These are phyloP conservation scores for Dryococelus australis DNA, from an alignment of 2,888 invertebrate genomes.

Conservation along the genomic window DNA sequence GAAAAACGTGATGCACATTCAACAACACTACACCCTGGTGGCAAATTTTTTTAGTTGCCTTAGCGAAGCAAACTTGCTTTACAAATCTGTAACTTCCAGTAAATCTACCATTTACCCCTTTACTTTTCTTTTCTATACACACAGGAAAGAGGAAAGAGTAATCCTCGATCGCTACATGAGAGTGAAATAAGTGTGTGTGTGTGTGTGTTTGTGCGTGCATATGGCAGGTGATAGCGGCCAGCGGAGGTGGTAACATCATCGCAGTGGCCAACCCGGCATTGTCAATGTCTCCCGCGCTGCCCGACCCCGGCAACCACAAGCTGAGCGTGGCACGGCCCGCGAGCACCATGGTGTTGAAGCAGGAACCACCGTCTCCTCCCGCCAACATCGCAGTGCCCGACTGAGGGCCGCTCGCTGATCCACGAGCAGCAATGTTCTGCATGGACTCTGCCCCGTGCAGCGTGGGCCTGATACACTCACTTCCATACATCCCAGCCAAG, in stretches of 20 bases:
- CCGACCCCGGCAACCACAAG: conserved; percentile 26
- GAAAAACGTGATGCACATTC: no score
- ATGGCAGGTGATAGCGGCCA: conserved; percentile 78
- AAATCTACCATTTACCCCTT: no score
- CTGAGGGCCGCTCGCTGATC: neutral
- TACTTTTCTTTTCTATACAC: no score
- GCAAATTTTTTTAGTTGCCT: no score
- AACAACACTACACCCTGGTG: no score
- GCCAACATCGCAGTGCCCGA: neutral
- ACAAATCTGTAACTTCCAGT: no score
- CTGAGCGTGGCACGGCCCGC: conserved; percentile 17
- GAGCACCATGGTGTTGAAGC: conserved; percentile 28
- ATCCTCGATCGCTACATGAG: no score
- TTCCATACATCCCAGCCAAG: no score
- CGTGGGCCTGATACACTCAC: neutral
- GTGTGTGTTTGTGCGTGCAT: neutral
- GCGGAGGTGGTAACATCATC: conserved; percentile 87
- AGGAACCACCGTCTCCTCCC: conserved; percentile 35
- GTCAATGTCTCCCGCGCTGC: conserved; percentile 63
- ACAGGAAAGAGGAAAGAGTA: no score
- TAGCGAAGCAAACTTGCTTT: no score
- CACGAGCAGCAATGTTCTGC: no score
- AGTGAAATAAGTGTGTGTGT: no score
- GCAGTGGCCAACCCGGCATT: conserved; percentile 89
- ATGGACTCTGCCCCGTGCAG: neutral